phyloP scores from a whole-genome alignment of 1,140 invertebrate genomes.

The Tetramorium parvispinum region DNA sequence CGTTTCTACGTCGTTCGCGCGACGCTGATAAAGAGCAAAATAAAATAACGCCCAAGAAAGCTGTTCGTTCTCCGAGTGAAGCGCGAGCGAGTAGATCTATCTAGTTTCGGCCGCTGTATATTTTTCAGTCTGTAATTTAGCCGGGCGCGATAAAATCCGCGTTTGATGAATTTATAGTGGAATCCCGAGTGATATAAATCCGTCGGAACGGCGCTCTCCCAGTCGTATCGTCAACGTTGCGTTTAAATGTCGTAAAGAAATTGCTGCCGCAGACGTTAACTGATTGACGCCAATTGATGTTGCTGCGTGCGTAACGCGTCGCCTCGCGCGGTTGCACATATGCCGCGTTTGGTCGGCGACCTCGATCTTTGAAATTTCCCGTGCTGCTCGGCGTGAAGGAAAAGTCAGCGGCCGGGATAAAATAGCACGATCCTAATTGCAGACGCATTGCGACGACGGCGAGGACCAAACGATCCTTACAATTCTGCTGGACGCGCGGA shows the following conservation, averaged over 20 bases:
- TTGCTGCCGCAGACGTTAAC: slow-evolving; percentile 67
- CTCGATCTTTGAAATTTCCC: slow-evolving; percentile 53
- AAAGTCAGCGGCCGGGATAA: neutral
- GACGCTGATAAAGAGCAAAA: neutral
- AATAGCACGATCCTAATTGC: slow-evolving; percentile 65
- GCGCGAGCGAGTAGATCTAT: neutral
- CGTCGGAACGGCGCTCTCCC: neutral
- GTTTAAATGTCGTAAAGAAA: slow-evolving; percentile 75
- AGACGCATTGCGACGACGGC: slow-evolving; percentile 83
- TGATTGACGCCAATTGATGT: slow-evolving; percentile 80
- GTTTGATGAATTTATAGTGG: slow-evolving; percentile 39
- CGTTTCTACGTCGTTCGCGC: neutral
- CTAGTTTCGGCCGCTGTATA: neutral
- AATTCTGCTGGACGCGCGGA: slow-evolving; percentile 84
- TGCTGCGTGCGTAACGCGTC: slow-evolving; percentile 31
- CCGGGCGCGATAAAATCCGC: neutral
- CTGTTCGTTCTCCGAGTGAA: neutral
- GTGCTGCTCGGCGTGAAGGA: neutral
- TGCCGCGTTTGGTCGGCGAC: neutral
- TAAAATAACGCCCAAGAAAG: neutral
- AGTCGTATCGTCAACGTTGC: slow-evolving; percentile 36
- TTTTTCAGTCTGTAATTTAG: neutral
- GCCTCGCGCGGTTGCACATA: neutral
- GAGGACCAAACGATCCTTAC: slow-evolving; percentile 83
- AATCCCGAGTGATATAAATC: slow-evolving; percentile 10